phyloP scores from a whole-genome alignment of 2,113 vertebrate genomes.

The Epinephelus lanceolatus region DNA sequence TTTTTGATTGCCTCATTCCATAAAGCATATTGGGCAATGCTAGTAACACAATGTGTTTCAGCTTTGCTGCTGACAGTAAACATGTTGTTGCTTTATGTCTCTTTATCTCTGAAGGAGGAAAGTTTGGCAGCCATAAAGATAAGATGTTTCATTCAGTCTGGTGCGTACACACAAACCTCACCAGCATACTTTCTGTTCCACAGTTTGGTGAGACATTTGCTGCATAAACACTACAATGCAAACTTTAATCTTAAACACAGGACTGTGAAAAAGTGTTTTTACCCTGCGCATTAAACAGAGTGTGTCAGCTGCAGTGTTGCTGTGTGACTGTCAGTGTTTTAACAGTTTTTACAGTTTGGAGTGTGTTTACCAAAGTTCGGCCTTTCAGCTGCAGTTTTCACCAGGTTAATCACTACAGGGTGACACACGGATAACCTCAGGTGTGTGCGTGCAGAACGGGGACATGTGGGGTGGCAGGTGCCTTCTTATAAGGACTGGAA shows the following conservation, averaged over 20 bases:
- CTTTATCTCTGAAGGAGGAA: neutral
- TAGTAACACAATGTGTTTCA: neutral
- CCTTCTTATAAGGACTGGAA: constrained; percentile 41
- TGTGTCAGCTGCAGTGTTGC: neutral
- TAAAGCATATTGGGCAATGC: neutral
- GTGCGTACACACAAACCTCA: neutral
- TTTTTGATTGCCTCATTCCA: neutral
- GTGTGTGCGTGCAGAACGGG: neutral
- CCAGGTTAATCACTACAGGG: neutral
- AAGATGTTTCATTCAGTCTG: neutral
- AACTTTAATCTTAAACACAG: neutral
- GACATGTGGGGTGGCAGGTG: neutral
- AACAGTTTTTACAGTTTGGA: neutral
- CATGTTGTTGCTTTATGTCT: constrained; percentile 1
- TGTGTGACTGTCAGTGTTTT: neutral
- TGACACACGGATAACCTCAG: neutral
- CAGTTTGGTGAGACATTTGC: neutral
- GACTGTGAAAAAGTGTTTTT: too few relatives aligned
- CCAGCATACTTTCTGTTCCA: neutral
- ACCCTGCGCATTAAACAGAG: neutral
- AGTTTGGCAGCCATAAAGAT: constrained; percentile 50
- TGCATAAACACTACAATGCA: neutral
- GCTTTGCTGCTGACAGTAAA: constrained; percentile 11
- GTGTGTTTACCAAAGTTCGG: neutral
- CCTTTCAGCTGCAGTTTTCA: neutral